Evolutionary conservation across 2,797 vertebrate genomes (phyloP), one percentile per base, ranked within the genome.

Genomic region (Betta splendens): DNA sequence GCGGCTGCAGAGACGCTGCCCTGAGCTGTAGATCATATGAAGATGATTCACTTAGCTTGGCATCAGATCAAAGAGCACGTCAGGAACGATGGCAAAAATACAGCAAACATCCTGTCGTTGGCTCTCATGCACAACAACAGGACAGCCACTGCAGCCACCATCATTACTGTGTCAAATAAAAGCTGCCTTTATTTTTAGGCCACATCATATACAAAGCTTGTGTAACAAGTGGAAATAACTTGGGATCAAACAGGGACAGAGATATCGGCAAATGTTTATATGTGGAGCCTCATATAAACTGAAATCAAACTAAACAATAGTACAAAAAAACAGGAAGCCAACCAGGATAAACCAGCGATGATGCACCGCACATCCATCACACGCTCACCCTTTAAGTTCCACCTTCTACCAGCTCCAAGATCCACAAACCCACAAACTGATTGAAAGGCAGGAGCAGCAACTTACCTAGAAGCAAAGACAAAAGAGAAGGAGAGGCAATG

Each of bases 391-490:
- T 33, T 16, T 47, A 42, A 57, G 44, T 28, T 36, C 12, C 35
- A 46, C 33, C 36, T 21, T 7, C 29, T n/a, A n/a, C n/a, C 39
- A 33, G 35, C 26, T 21, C 36, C 31, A 37, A 33, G 35, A 26
- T 21, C 36, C 31, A 37, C 49, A 56, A 22, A 36, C 52, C 22
- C 43, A 48, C 32, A 43, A 31, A 75, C 42, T 33, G 38, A 6
- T 26, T 55, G 11, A 25, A 64, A 5, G 18, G 23, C 48, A 36
- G 64, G 15, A 63, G 6, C 50, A 53, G 53, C 13, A 32, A 79
- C 84, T 88, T 80, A 86, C 79, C 84, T 81, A 42, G 8, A 75
- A 33, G 42, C 15, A 6, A 42, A 16, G 59, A 9, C 9, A 66
- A 22, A 48, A 25, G 69, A n/a, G 20, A 15, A n/a, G 45, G 8